Evolutionary conservation across 23 tunicate species (phyloP).

Genomic region (Trididemnum clinides): DNA sequence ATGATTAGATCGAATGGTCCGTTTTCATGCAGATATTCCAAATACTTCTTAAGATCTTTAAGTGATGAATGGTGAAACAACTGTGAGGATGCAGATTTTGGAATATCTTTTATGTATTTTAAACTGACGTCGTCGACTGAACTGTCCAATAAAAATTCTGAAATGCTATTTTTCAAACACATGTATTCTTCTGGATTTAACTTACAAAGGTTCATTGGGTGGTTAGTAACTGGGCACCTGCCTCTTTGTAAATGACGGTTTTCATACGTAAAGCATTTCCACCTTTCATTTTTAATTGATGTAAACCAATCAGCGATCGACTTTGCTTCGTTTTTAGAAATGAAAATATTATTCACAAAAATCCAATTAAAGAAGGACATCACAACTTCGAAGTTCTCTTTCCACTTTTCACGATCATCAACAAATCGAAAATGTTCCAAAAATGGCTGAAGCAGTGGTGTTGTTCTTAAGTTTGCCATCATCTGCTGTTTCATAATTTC

Average conservation of each 20-base stretch:
- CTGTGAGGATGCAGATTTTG: background rate
- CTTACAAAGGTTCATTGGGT: background rate
- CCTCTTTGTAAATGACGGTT: background rate
- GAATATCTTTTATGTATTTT: background rate
- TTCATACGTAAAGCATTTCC: background rate
- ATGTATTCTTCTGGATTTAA: background rate
- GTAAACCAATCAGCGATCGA: background rate
- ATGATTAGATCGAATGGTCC: constrained; percentile 27
- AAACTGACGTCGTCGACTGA: background rate
- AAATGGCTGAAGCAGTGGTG: background rate
- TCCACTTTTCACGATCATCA: background rate
- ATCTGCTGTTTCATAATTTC: background rate
- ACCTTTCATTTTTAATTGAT: background rate
- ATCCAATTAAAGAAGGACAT: background rate
- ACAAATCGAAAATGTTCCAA: background rate
- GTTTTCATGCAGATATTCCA: background rate
- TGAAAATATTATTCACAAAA: background rate
- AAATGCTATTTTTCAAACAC: background rate
- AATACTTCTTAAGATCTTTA: background rate
- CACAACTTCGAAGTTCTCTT: background rate
- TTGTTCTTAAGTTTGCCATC: background rate
- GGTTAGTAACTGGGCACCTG: background rate
- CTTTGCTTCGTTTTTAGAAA: background rate
- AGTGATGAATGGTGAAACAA: background rate
- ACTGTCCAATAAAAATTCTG: background rate